Evolutionary conservation across 2,797 vertebrate species (phyloP), one percentile per base, ranked within the genome.

Genomic region (Aphelocoma californica): DNA sequence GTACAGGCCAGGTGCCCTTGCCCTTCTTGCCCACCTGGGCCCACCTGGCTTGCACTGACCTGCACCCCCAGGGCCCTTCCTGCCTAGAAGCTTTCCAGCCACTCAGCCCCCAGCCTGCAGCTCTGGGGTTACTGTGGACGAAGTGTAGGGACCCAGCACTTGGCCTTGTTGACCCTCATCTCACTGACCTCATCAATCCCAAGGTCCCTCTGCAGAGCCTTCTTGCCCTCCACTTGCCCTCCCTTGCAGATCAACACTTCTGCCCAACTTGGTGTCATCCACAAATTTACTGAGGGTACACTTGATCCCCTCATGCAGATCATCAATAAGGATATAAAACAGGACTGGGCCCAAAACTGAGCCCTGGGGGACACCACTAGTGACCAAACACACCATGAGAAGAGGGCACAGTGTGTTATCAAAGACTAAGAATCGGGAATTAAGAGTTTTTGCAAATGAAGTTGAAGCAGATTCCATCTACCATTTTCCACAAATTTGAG

Each of bases 341-440:
- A 34, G 45, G 25, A 51, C 29, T 58, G 51, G n/a, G 25, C 17
- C 51, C 58, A 53, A 77, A 38, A 16, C 44, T 58, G 72, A 78
- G 38, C 44, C 72, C 44, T 38, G 19, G 17, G 19, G 32, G 18
- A 70, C 50, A 70, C 28, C 29, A 23, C 32, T 4, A 26, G 25
- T 20, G 18, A 77, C 28, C 0, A 0, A 20, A 50, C 34, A 54
- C 26, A 20, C 18, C 0, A 1, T 11, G 28, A 89, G 28, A 89
- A 78, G 32, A 74, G 6, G 24, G 14, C 28, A 67, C 25, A 38
- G 32, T 7, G 28, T 2, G 3, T 56, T 64, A 60, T 18, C 18
- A 56, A 86, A 82, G 18, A 45, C 23, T 69, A 86, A 53, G 60
- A 75, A 90, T 19, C 8, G 1, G 2, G 44, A 44, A 7, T n/a